A percentile compares a stretch with the other conserved stretches of the same genome.
phyloP scores from a whole-genome alignment of 2,888 invertebrate genomes.

The Linnaemya vulpina region DNA sequence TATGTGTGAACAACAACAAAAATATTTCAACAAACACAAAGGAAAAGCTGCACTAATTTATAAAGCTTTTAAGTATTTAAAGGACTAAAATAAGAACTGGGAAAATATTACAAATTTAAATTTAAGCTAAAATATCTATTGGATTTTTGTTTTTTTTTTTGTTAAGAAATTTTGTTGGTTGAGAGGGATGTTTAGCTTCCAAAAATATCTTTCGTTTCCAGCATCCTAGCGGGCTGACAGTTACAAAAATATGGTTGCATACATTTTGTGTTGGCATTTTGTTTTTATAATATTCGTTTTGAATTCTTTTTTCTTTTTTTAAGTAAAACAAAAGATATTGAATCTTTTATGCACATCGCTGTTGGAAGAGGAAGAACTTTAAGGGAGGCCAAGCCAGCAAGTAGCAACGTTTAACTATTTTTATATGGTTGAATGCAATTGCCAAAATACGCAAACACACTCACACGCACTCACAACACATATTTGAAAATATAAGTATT shows the following conservation, averaged over 20 bases:
- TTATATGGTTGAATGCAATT: constrained; percentile 76
- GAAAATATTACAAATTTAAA: constrained; percentile 11
- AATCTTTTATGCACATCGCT: constrained; percentile 50
- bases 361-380: not conserved
- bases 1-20: constrained; percentile 60
- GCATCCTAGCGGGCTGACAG: constrained; percentile 60
- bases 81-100: constrained; percentile 8
- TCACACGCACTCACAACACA: not conserved
- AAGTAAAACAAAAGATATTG: constrained; percentile 64
- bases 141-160: no score
- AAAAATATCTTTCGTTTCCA: constrained; percentile 40
- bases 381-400: not conserved
- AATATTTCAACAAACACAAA: constrained; percentile 27
- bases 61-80: constrained; percentile 44
- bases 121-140: constrained; percentile 15
- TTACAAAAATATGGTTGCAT: constrained; percentile 70
- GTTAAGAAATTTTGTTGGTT: not conserved
- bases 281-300: constrained; percentile 47
- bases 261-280: constrained; percentile 66
- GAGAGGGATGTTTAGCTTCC: not conserved
- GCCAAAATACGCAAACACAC: constrained; percentile 45
- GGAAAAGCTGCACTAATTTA: constrained; percentile 11
- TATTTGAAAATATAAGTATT: not conserved
- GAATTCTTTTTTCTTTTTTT: not conserved
- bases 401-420: constrained; percentile 77